Base-by-base conservation (phyloP, 2,888 invertebrate genomes). In the Drosophila glabriapex region DNA sequence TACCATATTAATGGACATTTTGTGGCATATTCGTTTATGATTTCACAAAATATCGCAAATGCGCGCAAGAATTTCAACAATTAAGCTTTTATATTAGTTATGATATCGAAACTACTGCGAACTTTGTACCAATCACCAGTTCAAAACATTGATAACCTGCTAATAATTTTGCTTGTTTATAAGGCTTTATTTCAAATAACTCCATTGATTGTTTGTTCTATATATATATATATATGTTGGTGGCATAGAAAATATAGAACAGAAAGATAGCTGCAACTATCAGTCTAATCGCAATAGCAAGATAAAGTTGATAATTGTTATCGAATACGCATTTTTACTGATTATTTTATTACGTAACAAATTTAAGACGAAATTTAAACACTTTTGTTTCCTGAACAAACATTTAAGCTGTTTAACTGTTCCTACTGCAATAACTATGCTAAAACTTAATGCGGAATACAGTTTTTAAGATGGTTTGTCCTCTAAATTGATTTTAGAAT, bases 1-100 rank as follows among this genome's bases (percentile, higher is more conserved):
- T 89, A 76, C 64, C 69, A 72, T 70, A 75, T 89, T 85, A 80
- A 80, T 72, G 58, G 73, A 29, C 68, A 64, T 65, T 59, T 68
- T 65, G 54, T 64, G 16, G 28, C 29, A 62, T 9, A 22, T 28
- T 16, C 28, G 1, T 54, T 35, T 33, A 22, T 9, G 10, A 2
- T 29, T n/a, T 28, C 41, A 16, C 33, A 52, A 9, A 31, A 19
- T 50, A 29, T 28, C 9, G 25, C 46, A 50, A 70, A 55, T 50
- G 39, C 55, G 4, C 29, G 14, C 12, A 12, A 12, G 19, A 63
- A 55, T 62, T 62, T 68, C 19, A 33, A 10, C 29, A 73, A 59
- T 61, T 58, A 49, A 33, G 28, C 33, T 14, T 12, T 14, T 22
- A 43, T 41, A 43, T 37, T 61, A 31, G 50, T 50, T 25, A 55